Evolutionary conservation across 2,113 vertebrate genomes (phyloP), one percentile per base, ranked within the genome.

Genomic region (Trichomycterus rosablanca): DNA sequence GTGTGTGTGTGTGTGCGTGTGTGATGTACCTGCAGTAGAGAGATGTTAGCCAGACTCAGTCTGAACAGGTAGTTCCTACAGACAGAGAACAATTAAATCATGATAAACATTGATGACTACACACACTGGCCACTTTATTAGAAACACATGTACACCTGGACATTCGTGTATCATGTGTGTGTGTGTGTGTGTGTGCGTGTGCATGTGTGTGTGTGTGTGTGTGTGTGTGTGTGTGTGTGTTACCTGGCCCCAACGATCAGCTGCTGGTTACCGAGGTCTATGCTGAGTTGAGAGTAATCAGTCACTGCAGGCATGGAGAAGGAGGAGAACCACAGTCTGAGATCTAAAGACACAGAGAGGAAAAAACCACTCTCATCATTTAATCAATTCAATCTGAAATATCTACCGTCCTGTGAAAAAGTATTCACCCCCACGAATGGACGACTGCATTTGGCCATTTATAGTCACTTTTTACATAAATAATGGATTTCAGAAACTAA

Each of bases 201-300:
- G 32, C 42, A 16, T 28, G 24, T 7, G 35, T 30, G 37, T 48
- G 43, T 44, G 30, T 46, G 45, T 64, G 23, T 48, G 32, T 48
- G 26, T 37, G 23, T 72, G 63, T 68, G 5, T 59, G 9, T 56
- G 51, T 51, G 35, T 34, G 39, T 22, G 9, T 20, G 46, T 89
- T 88, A 97, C 96, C 95, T 97, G 63, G 96, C 93, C 86, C 94
- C 96, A 48, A 96, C 92, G 68, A 98, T 85, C 66, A 98, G 88
- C 79, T 98, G 96, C 78, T 92, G 92, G 72, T 91, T 87, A 87
- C 83, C 88, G 81, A 91, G 85, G 80, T 98, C 95, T 71, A 98
- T 76, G 16, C 90, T 85, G 46, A 98, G 83, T 78, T 95, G 95
- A 34, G 95, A 97, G 80, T 93, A 98, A 74, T 98, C 94, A 44